phyloP scores from a whole-genome alignment of 2,797 vertebrate species.

The Neomorphus geoffroyi region DNA sequence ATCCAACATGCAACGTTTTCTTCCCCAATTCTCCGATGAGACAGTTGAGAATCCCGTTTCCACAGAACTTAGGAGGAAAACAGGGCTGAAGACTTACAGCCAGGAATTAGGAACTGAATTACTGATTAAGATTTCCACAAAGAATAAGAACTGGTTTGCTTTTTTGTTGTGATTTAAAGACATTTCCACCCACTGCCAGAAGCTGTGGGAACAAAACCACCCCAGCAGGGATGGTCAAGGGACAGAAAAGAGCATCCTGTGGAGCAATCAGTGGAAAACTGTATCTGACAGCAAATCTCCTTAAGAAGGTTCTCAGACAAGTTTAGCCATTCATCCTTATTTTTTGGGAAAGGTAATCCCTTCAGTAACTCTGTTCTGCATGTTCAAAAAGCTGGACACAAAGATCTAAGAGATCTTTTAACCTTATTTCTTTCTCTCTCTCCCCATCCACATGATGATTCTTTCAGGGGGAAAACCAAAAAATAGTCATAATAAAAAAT shows the following conservation, averaged over 20 bases:
- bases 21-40: background rate
- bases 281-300: background rate
- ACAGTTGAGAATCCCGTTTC: background rate
- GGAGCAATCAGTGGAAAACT: background rate
- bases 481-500: background rate
- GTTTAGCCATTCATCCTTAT: background rate
- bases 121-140: background rate
- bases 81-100: fast-evolving
- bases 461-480: background rate
- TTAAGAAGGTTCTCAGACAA: background rate
- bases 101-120: background rate
- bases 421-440: background rate
- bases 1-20: background rate
- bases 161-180: background rate
- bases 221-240: background rate
- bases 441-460: background rate
- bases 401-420: background rate
- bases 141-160: background rate
- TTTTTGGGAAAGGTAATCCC: background rate
- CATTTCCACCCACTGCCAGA: background rate
- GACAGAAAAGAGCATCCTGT: background rate
- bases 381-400: background rate
- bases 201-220: background rate
- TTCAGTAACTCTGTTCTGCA: background rate
- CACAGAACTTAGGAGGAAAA: background rate